phyloP scores from a whole-genome alignment of 2,888 invertebrate species.

The Cosmia pyralina region DNA sequence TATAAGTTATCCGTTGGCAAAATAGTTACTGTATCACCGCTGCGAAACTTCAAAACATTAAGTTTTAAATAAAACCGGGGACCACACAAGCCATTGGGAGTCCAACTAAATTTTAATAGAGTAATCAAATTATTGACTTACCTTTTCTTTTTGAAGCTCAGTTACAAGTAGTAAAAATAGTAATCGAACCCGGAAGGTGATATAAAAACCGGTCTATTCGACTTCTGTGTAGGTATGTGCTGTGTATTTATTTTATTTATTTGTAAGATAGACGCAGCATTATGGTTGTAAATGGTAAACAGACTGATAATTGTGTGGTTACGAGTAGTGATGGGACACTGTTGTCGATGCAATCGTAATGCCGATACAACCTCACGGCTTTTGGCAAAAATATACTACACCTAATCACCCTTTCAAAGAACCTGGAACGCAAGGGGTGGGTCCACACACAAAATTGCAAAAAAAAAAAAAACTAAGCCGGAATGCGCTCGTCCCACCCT shows the following conservation, averaged over 20 bases:
- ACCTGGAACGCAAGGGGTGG: no score
- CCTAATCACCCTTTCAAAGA: no score
- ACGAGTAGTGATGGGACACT: conserved; percentile 55
- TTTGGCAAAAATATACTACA: no score
- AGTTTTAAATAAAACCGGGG: neutral
- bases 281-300: conserved; percentile 80
- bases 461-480: no score
- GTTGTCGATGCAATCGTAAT: no score
- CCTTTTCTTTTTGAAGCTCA: neutral
- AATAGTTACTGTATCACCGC: no score
- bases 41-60: neutral
- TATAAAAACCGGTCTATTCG: conserved; percentile 38
- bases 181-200: conserved; percentile 53
- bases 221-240: conserved; percentile 55
- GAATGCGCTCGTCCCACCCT: no score
- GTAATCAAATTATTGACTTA: conserved; percentile 21
- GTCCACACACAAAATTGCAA: no score
- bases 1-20: no score
- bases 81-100: conserved; percentile 34
- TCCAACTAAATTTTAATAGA: neutral
- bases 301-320: conserved; percentile 84
- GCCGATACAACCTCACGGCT: no score
- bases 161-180: neutral
- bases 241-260: conserved; percentile 71
- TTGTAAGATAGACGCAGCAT: conserved; percentile 60